Conservation (phyloP, 1,140 invertebrate species). For the Caenorhabditis briggsae region DNA sequence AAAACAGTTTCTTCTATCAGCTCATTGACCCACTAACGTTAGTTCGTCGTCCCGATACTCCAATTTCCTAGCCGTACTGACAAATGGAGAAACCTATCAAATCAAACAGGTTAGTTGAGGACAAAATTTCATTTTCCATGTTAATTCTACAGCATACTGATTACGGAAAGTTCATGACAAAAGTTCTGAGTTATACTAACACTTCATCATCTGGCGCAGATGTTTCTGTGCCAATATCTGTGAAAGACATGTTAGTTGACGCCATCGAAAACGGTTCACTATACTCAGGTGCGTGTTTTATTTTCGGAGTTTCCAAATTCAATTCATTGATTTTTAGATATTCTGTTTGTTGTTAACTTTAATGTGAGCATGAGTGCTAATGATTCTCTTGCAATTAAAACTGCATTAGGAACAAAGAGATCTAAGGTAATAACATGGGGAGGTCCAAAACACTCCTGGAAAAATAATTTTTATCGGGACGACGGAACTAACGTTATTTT, state of each 20-base stretch:
- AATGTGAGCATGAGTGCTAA: background rate
- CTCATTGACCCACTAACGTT: background rate
- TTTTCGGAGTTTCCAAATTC: background rate
- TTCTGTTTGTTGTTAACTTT: background rate
- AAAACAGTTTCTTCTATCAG: conserved; percentile 36
- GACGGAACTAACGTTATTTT: no score
- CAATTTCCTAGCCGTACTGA: background rate
- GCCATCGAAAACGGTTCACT: background rate
- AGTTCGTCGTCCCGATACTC: background rate
- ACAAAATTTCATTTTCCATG: background rate
- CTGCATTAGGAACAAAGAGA: background rate
- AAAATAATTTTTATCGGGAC: no score
- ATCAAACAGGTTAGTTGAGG: background rate
- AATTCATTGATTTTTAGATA: background rate
- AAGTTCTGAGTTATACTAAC: background rate
- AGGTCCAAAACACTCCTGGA: no score
- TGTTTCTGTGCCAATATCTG: background rate
- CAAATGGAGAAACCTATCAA: background rate
- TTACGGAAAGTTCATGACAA: background rate
- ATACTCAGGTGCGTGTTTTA: background rate
- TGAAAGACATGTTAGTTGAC: background rate
- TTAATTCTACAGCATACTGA: background rate
- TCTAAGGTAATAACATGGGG: background rate
- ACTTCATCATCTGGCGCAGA: background rate
- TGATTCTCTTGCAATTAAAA: background rate